A percentile compares a stretch with the other conserved stretches of the same genome.
Evolutionary conservation across 2,113 vertebrate genomes (phyloP).

Genomic region (Lucifuga dentata): DNA sequence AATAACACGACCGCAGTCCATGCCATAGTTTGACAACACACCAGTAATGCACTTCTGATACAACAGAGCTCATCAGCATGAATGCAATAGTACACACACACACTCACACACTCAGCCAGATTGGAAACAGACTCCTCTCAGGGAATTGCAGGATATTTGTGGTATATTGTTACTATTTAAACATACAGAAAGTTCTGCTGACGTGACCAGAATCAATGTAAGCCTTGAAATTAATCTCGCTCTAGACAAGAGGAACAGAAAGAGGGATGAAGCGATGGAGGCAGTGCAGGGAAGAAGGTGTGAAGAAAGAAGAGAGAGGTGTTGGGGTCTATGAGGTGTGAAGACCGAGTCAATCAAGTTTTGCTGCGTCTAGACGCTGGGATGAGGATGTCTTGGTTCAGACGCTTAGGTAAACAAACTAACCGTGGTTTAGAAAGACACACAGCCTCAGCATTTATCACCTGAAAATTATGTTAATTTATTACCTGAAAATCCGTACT

Average conservation of each 20-base stretch:
- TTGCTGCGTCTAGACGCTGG: slow-evolving; percentile 64
- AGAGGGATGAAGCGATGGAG: slow-evolving; percentile 28
- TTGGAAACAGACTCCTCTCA: slow-evolving; percentile 50
- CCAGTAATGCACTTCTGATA: slow-evolving; percentile 10
- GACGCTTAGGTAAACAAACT: slow-evolving; percentile 66
- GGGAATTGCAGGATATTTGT: slow-evolving; percentile 39
- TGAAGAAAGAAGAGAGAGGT: slow-evolving; percentile 31
- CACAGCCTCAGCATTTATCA: no score
- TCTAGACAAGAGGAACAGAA: not conserved
- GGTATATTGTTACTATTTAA: slow-evolving; percentile 48
- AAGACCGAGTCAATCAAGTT: slow-evolving; percentile 49
- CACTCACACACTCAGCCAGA: slow-evolving; percentile 21
- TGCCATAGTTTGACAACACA: slow-evolving; percentile 12
- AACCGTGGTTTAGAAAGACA: slow-evolving; percentile 25
- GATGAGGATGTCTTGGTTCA: slow-evolving; percentile 41
- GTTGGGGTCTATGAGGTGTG: slow-evolving; percentile 64
- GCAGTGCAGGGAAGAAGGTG: not conserved
- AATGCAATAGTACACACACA: slow-evolving; percentile 34
- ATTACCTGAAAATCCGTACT: no score
- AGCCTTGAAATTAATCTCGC: slow-evolving; percentile 11
- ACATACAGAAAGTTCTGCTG: slow-evolving; percentile 23
- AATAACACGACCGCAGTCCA: slow-evolving; percentile 17
- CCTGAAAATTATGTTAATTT: no score
- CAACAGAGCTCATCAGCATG: slow-evolving; percentile 27
- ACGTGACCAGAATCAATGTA: slow-evolving; percentile 36